phyloP scores from a whole-genome alignment of 2,888 invertebrate genomes.

The Tetragnatha montana region DNA sequence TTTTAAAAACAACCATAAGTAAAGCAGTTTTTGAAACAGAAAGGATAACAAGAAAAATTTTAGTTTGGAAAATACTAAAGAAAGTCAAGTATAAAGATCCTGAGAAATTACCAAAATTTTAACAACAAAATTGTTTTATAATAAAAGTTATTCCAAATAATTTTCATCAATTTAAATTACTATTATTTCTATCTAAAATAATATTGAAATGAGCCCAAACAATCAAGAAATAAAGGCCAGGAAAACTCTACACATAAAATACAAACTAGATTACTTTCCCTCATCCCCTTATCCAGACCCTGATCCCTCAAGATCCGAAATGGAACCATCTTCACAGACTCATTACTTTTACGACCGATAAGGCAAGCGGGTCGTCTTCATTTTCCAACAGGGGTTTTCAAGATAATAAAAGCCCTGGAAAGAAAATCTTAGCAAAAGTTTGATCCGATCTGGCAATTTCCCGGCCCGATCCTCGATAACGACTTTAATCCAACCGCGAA shows the following conservation, averaged over 20 bases:
- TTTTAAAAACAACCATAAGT: too few relatives aligned
- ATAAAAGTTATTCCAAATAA: too few relatives aligned
- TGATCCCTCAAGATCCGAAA: neutral
- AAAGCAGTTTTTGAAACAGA: too few relatives aligned
- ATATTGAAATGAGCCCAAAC: too few relatives aligned
- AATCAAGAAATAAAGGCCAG: too few relatives aligned
- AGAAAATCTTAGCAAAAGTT: neutral
- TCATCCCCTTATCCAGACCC: neutral
- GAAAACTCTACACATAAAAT: neutral
- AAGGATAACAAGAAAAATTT: too few relatives aligned
- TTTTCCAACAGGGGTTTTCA: neutral
- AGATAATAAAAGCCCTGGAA: neutral
- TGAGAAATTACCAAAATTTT: too few relatives aligned
- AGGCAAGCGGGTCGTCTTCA: neutral
- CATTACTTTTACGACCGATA: neutral
- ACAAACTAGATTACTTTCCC: neutral
- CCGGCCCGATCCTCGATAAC: neutral
- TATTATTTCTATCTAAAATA: too few relatives aligned
- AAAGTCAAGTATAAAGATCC: too few relatives aligned
- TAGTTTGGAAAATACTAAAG: too few relatives aligned
- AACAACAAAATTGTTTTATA: too few relatives aligned
- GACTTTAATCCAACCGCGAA: neutral
- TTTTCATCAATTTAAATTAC: too few relatives aligned
- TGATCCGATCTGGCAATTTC: neutral
- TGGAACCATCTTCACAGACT: neutral